Percentiles rank a stretch among this genome's conserved stretches.
These are phyloP conservation scores for Penelope pileata DNA, from an alignment of 2,113 vertebrate genomes.

Conservation along the genomic window DNA sequence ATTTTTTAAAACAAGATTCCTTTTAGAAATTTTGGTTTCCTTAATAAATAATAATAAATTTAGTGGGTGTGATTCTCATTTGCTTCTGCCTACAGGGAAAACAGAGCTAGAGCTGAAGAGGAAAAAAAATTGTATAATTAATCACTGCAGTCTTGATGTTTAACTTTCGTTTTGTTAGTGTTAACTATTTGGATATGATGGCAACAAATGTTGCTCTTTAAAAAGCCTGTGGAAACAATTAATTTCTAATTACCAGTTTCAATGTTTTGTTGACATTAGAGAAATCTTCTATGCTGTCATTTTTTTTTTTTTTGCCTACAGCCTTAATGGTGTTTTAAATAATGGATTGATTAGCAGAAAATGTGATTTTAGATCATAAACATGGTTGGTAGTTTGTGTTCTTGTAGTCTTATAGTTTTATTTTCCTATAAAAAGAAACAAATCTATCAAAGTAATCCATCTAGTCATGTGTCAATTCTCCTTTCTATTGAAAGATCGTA, in stretches of 20 bases:
- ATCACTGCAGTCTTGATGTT: neutral
- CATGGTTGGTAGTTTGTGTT: conserved; percentile 6
- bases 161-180: conserved; percentile 14
- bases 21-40: neutral
- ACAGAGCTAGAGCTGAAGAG: neutral
- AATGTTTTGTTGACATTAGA: conserved; percentile 72
- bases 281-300: conserved; percentile 61
- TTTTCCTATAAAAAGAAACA: conserved; percentile 42
- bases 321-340: conserved; percentile 74
- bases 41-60: neutral
- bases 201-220: conserved; percentile 52
- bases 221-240: conserved; percentile 65
- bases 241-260: conserved; percentile 59
- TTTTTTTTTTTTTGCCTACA: conserved; percentile 66
- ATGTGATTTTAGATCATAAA: conserved; percentile 45
- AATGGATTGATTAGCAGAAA: conserved; percentile 70
- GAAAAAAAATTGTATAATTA: neutral
- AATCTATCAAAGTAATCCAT: neutral
- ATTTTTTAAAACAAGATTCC: neutral
- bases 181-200: neutral
- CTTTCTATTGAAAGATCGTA: neutral
- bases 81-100: conserved; percentile 10
- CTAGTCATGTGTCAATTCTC: neutral
- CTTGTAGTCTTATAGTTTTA: conserved; percentile 15
- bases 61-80: neutral